Percentiles rank a stretch among this genome's conserved stretches.
phyloP scores from a whole-genome alignment of 2,113 vertebrate species.

The Actinemys pallida region DNA sequence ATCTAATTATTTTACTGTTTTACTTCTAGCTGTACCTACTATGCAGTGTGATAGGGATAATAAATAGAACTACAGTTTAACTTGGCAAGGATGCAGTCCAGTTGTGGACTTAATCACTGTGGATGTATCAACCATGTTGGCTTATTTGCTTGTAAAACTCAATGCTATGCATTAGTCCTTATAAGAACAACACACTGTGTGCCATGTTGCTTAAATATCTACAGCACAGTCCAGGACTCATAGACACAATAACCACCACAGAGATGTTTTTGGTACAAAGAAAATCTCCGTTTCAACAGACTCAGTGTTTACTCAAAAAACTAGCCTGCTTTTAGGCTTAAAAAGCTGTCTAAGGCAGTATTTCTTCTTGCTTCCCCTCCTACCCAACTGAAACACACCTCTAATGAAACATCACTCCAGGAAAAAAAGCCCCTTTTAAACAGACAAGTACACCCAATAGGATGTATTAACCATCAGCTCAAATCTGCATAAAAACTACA shows the following conservation, averaged over 20 bases:
- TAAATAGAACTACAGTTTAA: not conserved
- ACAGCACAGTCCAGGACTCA: not conserved
- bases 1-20: not conserved
- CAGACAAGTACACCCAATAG: not conserved
- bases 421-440: conserved; percentile 1
- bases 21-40: not conserved
- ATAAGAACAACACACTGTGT: fast-evolving
- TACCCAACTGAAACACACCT: not conserved
- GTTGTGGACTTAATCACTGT: not conserved
- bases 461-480: conserved; percentile 12
- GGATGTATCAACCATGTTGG: not conserved
- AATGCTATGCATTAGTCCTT: not conserved
- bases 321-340: not conserved
- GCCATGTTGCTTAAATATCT: not conserved
- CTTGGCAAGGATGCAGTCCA: not conserved
- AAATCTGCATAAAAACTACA: not conserved
- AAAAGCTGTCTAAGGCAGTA: not conserved
- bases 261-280: not conserved
- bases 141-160: not conserved
- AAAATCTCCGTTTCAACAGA: not conserved
- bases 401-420: not conserved
- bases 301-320: not conserved
- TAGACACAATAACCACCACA: not conserved
- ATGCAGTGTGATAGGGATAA: not conserved
- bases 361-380: not conserved